These are phyloP conservation scores for Fulmarus glacialis DNA, from an alignment of 2,113 vertebrate genomes.

Conservation along the genomic window DNA sequence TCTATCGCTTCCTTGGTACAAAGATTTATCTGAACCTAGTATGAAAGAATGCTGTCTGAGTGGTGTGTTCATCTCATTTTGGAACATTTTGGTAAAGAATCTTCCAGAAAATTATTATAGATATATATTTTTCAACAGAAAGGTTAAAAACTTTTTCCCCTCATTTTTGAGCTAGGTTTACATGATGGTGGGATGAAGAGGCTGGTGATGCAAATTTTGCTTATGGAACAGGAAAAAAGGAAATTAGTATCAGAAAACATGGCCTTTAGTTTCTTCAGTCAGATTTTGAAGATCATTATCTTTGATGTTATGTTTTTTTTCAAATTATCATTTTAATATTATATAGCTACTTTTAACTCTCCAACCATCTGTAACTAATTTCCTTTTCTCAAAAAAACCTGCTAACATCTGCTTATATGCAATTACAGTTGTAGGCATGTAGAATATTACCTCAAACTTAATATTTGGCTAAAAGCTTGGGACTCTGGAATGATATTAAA, in stretches of 20 bases:
- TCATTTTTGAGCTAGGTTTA: not conserved
- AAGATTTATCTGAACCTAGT: not conserved
- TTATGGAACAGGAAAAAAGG: not conserved
- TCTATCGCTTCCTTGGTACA: not conserved
- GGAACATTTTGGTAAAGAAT: not conserved
- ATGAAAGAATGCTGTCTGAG: not conserved
- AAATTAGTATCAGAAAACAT: not conserved
- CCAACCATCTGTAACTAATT: constrained; percentile 10
- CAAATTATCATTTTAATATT: constrained; percentile 9
- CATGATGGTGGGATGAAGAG: not conserved
- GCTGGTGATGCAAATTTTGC: not conserved
- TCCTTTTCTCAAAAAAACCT: not conserved
- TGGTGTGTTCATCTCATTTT: not conserved
- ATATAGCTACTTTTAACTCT: not conserved
- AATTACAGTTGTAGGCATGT: not conserved
- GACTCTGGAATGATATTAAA: not conserved
- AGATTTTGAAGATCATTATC: constrained; percentile 8
- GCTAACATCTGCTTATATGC: not conserved
- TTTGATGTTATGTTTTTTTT: not conserved
- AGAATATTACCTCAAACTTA: not conserved
- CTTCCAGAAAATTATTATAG: not conserved
- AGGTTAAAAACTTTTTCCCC: not conserved
- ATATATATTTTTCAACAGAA: not conserved
- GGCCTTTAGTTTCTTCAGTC: not conserved
- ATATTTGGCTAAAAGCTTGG: not conserved